Evolutionary conservation across 1,140 invertebrate genomes (phyloP).

Genomic region (Cyclargus thomasi): DNA sequence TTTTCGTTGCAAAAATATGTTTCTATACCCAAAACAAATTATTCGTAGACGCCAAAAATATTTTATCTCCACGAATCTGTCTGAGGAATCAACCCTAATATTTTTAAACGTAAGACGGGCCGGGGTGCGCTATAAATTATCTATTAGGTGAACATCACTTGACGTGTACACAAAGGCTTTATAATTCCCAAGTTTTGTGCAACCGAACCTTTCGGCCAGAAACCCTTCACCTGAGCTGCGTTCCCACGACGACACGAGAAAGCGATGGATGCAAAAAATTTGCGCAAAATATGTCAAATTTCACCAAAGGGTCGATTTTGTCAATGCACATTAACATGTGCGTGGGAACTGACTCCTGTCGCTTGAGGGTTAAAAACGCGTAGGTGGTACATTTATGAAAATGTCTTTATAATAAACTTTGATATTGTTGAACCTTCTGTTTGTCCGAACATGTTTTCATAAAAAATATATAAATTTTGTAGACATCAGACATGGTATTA

Average conservation of each 20-base stretch:
- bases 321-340: not conserved
- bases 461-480: not conserved
- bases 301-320: constrained; percentile 34
- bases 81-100: constrained; percentile 55
- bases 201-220: constrained; percentile 39
- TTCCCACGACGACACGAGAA: constrained; percentile 57
- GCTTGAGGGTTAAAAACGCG: not conserved
- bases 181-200: constrained; percentile 67
- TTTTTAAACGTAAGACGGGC: constrained; percentile 48
- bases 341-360: constrained; percentile 10
- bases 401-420: not conserved
- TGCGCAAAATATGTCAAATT: constrained; percentile 11
- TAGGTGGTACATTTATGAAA: not conserved
- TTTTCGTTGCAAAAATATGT: constrained; percentile 9
- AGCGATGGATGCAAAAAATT: constrained; percentile 12
- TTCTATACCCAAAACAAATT: constrained; percentile 17
- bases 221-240: constrained; percentile 73
- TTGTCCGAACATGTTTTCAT: not conserved
- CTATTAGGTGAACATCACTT: constrained; percentile 68
- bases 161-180: constrained; percentile 62
- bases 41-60: constrained; percentile 12
- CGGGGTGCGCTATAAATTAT: constrained; percentile 67
- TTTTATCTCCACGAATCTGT: constrained; percentile 16
- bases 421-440: not conserved
- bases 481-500: not conserved